Conservation (phyloP, 2,797 vertebrate species). For the Triplophysa yarkandensis region DNA sequence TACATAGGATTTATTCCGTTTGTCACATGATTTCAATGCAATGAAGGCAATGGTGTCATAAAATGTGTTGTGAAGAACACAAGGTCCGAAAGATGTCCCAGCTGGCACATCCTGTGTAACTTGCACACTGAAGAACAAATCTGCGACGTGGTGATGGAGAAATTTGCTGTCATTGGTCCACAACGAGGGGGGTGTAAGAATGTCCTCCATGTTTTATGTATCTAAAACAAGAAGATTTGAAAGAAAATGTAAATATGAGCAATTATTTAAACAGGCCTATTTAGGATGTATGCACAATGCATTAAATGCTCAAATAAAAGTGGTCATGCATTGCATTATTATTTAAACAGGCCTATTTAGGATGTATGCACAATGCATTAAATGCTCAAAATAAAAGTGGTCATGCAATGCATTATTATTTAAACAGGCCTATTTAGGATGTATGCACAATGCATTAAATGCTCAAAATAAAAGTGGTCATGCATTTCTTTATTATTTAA, state of each 20-base stretch:
- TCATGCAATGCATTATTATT: no score
- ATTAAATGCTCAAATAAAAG: no score
- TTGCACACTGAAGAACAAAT: conserved; percentile 81
- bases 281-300: no score
- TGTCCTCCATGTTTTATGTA: conserved; percentile 76
- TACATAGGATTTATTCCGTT: conserved; percentile 77
- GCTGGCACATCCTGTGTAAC: conserved; percentile 84
- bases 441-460: no score
- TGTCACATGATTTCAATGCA: conserved; percentile 84
- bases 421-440: no score
- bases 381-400: no score
- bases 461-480: no score
- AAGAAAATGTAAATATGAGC: background rate
- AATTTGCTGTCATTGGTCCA: conserved; percentile 82
- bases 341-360: no score
- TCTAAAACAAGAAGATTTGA: conserved; percentile 56
- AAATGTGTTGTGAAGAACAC: conserved; percentile 82
- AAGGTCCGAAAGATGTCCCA: conserved; percentile 84
- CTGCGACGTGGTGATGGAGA: conserved; percentile 78
- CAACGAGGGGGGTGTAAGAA: conserved; percentile 76
- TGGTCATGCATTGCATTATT: no score
- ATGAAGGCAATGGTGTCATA: conserved; percentile 89
- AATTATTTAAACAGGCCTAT: no score
- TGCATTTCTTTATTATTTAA: no score
- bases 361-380: no score